Conservation (phyloP, 2,888 invertebrate genomes). For the Lasiommata megera region DNA sequence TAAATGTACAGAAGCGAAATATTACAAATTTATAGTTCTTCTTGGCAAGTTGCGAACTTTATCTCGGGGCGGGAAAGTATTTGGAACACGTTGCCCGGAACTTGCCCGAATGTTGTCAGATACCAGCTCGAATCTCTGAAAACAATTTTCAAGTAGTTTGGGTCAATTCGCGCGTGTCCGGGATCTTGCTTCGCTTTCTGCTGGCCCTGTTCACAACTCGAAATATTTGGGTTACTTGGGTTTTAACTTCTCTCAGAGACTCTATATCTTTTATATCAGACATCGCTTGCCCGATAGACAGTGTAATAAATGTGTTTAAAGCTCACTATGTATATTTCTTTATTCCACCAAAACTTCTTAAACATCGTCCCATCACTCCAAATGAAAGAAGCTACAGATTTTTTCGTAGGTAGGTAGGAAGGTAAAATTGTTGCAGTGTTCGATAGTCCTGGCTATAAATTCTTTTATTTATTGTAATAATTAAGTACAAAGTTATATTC, state of each 20-base stretch:
- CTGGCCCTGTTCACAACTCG: not conserved
- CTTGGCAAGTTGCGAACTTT: not conserved
- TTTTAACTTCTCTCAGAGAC: not conserved
- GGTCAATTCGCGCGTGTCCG: constrained; percentile 11
- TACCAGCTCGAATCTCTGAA: constrained; percentile 18
- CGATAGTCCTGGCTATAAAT: no score
- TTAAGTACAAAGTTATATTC: no score
- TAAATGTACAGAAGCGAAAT: not conserved
- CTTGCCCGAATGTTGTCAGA: constrained; percentile 11
- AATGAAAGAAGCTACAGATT: no score
- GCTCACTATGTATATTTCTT: no score
- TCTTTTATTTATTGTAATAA: no score
- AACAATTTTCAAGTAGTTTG: constrained; percentile 24
- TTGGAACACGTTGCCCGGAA: not conserved
- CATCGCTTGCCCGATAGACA: no score
- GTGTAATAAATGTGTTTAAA: no score
- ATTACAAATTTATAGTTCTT: not conserved
- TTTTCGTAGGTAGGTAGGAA: no score
- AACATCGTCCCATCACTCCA: no score
- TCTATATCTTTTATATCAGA: not conserved
- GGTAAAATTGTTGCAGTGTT: no score
- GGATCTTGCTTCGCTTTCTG: not conserved
- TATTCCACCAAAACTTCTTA: no score
- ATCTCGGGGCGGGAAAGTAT: not conserved
- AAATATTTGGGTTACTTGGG: not conserved